These are phyloP conservation scores for Python bivittatus DNA, from an alignment of 2,113 vertebrate species.

Conservation along the genomic window DNA sequence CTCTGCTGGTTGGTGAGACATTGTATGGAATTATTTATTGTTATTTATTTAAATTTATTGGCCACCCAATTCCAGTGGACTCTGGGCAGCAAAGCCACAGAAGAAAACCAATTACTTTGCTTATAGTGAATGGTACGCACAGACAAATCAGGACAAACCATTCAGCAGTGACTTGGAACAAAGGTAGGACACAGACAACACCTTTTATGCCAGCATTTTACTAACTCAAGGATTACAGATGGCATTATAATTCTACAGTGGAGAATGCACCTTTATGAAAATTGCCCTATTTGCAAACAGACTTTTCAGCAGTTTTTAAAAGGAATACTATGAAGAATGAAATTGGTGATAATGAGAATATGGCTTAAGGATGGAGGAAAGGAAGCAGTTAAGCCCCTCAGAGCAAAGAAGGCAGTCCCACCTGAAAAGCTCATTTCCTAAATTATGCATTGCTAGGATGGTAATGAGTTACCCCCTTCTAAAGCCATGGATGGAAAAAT, in stretches of 20 bases:
- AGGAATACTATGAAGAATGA: neutral
- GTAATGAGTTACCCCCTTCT: neutral
- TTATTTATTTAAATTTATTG: neutral
- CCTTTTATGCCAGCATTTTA: neutral
- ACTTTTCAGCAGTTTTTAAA: neutral
- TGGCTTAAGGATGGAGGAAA: neutral
- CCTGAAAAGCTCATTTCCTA: neutral
- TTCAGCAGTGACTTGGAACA: neutral
- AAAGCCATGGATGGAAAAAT: neutral
- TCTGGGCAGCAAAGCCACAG: neutral
- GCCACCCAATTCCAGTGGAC: neutral
- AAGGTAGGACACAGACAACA: too few relatives aligned
- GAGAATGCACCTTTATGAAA: neutral
- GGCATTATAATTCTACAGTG: neutral
- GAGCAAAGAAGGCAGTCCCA: neutral
- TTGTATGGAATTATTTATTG: neutral
- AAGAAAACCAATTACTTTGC: neutral
- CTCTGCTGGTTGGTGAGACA: neutral
- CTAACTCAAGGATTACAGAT: neutral
- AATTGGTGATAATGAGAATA: neutral
- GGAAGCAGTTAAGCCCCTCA: too few relatives aligned
- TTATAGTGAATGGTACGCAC: neutral
- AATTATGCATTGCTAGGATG: too few relatives aligned
- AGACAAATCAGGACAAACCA: neutral
- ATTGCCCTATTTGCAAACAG: neutral